Base-by-base conservation (phyloP, 2,113 vertebrate genomes). In the Morphnarchus princeps region DNA sequence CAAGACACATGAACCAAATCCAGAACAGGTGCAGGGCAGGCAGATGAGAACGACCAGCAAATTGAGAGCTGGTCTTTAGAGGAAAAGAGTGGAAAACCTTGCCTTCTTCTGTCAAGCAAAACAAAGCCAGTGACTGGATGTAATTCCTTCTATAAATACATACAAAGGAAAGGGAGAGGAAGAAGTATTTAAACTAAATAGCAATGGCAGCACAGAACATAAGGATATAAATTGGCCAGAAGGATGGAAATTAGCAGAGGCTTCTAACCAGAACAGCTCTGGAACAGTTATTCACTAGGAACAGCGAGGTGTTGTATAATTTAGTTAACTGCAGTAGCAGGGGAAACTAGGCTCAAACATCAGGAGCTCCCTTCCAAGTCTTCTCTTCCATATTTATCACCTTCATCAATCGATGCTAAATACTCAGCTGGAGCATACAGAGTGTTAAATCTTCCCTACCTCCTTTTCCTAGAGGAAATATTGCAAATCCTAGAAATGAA, bases 121-220 rank as follows among this genome's bases (percentile, higher is more conserved):
- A 93, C 32, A 67, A 79, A 90, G 18, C 15, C 76, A 65, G 73
- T 54, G n/a, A 63, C 26, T 85, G 32, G 25, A 73, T 81, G 28
- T 43, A 86, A 89, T 72, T 85, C 57, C 57, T 57, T 79, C 74
- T 88, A 61, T 76, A 85, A 95, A 85, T 80, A 82, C 20, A 63
- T 14, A 67, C 11, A 62, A 6, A 40, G 74, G 13, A 80, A 94
- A 87, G 31, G 18, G 20, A 80, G 43, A 92, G 29, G 45, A 94
- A 90, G 34, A 73, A 50, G 38, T 42, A 89, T 52, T 77, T 89
- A 78, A 89, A 84, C 34, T 77, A 87, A 91, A 81, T 85, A 61
- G 66, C 52, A 92, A 36, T 10, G 38, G 47, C 79, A 90, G 73
- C 82, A 63, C 28, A 90, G 57, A 93, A 71, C 28, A 84, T 82